Evolutionary conservation across 2,113 vertebrate species (phyloP).

Genomic region (Malurus alboscapulatus): DNA sequence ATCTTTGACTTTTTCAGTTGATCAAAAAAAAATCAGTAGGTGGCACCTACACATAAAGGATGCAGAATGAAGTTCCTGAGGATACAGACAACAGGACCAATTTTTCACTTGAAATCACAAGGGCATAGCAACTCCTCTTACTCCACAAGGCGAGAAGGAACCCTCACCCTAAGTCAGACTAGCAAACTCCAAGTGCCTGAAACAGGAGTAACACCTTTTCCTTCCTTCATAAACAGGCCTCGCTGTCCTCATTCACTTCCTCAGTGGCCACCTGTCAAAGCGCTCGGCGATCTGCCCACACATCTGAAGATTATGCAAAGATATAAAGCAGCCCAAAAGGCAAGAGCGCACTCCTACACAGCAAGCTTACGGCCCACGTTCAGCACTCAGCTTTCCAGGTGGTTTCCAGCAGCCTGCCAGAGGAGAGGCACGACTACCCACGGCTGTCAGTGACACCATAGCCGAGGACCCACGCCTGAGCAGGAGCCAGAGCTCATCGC

Average conservation of each 20-base stretch:
- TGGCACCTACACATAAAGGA: neutral
- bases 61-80: neutral
- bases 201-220: neutral
- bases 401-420: neutral
- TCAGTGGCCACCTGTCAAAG: neutral
- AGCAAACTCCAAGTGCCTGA: neutral
- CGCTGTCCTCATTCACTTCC: neutral
- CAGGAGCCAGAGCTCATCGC: neutral
- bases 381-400: neutral
- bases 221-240: neutral
- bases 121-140: neutral
- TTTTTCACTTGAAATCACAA: neutral
- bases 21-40: neutral
- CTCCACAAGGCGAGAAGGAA: neutral
- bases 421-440: neutral
- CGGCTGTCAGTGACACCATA: accelerated
- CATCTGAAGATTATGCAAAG: neutral
- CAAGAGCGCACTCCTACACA: accelerated
- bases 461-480: neutral
- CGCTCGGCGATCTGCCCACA: accelerated
- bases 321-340: neutral
- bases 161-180: neutral
- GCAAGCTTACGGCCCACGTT: accelerated
- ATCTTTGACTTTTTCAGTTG: neutral
- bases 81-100: neutral